Base-by-base conservation (phyloP, 2,888 invertebrate genomes). In the Epirrhoe alternata region DNA sequence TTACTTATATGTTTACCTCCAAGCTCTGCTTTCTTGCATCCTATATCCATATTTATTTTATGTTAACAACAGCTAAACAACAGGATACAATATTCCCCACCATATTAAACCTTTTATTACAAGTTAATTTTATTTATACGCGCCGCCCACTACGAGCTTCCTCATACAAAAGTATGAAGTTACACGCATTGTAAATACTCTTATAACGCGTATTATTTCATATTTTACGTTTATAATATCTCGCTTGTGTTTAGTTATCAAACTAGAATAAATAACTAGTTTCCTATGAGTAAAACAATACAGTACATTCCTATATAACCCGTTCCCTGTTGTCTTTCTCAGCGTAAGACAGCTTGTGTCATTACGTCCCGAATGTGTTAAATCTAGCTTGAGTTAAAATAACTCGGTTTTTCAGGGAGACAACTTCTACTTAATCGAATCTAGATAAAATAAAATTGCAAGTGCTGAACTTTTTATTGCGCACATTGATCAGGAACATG, bases 41-140 rank as follows among this genome's bases (percentile, higher is more conserved):
- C 24, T 50, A 30, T 42, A 30, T 30, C 51, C 51, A 30, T 24
- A 12, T 51, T 51, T 51, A 51, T 51, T 30, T 51, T 30, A 24
- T 30, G 30, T 24, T 30, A 51, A 6, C 24, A 51, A 24, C 51
- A 30, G 51, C 38, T 30, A 30, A 10, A 10, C 51, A 65, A 61
- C 51, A 55, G 49, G 49, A 77, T 81, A 82, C 81, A 5, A 35
- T 59, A 80, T 85, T 85, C 83, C 80, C 79, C 75, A 82, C 33
- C 51, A 42, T 78, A 85, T 88, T 87, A 85, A 76, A 86, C 76
- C 74, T 86, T 86, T 85, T 87, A 88, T 82, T 84, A 85, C 80
- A 83, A 82, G 80, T 83, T 87, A 86, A 51, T 59, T 58, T 58
- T 50, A 88, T 88, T 86, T 88, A 88, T 87, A 80, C 85, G 79